phyloP scores from a whole-genome alignment of 2,113 vertebrate species.

The Colossoma macropomum region DNA sequence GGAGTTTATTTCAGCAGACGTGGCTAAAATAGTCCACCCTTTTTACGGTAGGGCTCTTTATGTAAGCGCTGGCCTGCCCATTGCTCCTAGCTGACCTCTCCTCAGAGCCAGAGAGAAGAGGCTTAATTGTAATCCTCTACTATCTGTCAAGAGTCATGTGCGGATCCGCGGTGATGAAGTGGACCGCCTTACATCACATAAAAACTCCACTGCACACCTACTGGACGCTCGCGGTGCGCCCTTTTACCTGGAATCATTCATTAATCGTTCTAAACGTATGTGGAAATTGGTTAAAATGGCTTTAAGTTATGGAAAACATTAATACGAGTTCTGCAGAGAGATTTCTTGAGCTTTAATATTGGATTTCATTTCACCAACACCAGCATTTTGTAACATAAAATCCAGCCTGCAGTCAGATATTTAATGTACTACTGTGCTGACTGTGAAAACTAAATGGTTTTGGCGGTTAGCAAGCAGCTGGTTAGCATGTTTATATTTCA shows the following conservation, averaged over 20 bases:
- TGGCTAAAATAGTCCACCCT: not conserved
- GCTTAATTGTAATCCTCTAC: conserved; percentile 73
- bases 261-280: not conserved
- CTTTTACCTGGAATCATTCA: conserved; percentile 5
- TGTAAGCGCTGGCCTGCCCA: conserved; percentile 11
- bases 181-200: conserved; percentile 54
- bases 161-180: conserved; percentile 60
- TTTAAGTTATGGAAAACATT: no score
- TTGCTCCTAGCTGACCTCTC: conserved; percentile 55
- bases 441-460: no score
- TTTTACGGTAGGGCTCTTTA: conserved; percentile 30
- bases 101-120: conserved; percentile 52
- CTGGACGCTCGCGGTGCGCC: not conserved
- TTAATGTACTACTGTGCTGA: no score
- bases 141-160: conserved; percentile 74
- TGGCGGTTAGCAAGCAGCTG: no score
- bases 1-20: not conserved
- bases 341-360: no score
- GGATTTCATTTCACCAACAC: no score
- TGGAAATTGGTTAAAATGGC: no score
- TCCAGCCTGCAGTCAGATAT: no score
- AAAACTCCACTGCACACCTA: conserved; percentile 47
- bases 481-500: no score
- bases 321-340: no score
- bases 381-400: no score